Conservation (phyloP, 2,888 invertebrate species). For the Meliscaeva auricollis region DNA sequence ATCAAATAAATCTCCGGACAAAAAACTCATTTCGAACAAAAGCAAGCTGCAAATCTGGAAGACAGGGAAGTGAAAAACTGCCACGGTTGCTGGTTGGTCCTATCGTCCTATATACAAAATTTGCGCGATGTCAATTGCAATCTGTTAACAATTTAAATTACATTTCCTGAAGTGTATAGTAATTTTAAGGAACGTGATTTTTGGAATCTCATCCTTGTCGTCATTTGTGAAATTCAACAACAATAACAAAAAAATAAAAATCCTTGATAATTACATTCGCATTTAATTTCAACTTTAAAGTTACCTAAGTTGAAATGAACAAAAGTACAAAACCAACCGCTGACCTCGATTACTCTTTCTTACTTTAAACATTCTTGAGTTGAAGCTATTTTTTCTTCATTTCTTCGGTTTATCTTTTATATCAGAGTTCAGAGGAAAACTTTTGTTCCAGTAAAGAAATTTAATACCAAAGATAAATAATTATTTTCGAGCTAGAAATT, state of each 20-base stretch:
- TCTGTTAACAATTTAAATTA: slow-evolving; percentile 42
- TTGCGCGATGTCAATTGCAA: slow-evolving; percentile 20
- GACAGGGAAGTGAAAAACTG: no score
- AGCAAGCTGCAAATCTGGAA: background rate
- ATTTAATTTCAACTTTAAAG: slow-evolving; percentile 37
- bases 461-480: slow-evolving; percentile 14
- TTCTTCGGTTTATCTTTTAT: no score
- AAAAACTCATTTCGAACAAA: background rate
- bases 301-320: slow-evolving; percentile 2
- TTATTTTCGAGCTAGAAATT: background rate
- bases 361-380: background rate
- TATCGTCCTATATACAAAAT: background rate
- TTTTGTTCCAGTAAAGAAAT: background rate
- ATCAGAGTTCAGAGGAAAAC: no score
- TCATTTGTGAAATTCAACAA: background rate
- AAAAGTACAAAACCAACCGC: background rate
- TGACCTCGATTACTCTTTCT: no score
- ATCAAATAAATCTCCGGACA: slow-evolving; percentile 34
- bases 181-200: no score
- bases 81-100: background rate
- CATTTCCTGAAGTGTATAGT: background rate
- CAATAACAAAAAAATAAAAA: background rate
- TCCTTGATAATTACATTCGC: slow-evolving; percentile 49
- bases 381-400: background rate
- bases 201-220: background rate